Base-by-base conservation (phyloP, 2,888 invertebrate species). In the Fissipunctia ypsillon region DNA sequence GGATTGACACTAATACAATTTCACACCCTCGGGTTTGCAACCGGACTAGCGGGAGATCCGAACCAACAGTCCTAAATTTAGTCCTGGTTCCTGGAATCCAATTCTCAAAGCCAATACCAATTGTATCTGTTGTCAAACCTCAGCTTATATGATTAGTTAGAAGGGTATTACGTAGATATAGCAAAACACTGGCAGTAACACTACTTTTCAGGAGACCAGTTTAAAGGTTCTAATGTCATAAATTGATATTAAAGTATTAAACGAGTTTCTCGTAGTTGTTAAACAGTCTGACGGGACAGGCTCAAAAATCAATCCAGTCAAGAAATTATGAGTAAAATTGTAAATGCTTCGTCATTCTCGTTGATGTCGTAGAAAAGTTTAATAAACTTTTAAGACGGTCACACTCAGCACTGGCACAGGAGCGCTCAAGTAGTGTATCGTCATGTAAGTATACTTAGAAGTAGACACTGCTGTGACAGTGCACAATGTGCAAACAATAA, bases 1-100 rank as follows among this genome's bases (percentile, higher is more conserved):
- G 16, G 35, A 38, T 38, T 54, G 63, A 28, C 74, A 45, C 64
- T 56, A 56, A 57, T 35, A 75, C 31, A 45, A 76, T 25, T 68
- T 38, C 14, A 10, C 25, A 45, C 10, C 19, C 19, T 4, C 28
- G 9, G 10, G 2, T 65, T 48, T 22, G 16, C 22, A 25, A 52
- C 28, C 16, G 28, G n/a, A 69, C 35, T 52, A 59, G 59, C 19
- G 10, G n/a, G 16, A 35, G 14, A 52, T 16, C 22, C 16, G 12
- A 41, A 38, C 35, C 63, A 54, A n/a, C 28, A 61, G 45, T 41
- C 16, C 35, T 41, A 43, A 25, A 68, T 28, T 35, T 12, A 45
- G 9, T 56, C 22, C 3, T 12, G 5, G 22, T 28, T 28, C 22
- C 71, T 38, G 14, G n/a, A 16, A 70, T 45, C 12, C 25, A 45